Conservation (phyloP, 1,140 invertebrate species). For the Phenacoccus solenopsis region DNA sequence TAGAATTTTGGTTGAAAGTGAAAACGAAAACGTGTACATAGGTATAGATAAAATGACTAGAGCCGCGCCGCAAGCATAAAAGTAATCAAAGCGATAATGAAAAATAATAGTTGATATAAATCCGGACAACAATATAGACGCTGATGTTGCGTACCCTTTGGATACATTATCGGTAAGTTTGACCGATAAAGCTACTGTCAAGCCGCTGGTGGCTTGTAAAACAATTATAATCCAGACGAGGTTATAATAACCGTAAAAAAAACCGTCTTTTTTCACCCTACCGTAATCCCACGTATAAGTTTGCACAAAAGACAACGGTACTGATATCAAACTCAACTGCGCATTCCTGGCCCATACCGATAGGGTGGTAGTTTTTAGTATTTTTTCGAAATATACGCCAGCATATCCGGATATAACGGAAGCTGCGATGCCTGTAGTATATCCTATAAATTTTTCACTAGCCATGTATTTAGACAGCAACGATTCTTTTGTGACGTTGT, state of each 20-base stretch:
- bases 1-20: neutral
- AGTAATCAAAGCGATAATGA: neutral
- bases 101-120: neutral
- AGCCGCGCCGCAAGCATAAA: neutral
- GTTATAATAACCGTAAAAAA: neutral
- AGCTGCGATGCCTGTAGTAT: neutral
- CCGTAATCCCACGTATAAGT: neutral
- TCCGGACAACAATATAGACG: neutral
- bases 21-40: neutral
- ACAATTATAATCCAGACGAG: neutral
- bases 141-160: neutral
- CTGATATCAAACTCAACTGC: neutral
- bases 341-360: neutral
- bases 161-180: neutral
- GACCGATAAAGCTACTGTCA: neutral
- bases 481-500: neutral
- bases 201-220: neutral
- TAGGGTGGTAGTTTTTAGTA: neutral
- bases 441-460: neutral
- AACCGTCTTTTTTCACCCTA: neutral
- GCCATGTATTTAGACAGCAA: neutral
- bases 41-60: neutral
- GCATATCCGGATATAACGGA: neutral
- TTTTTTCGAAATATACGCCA: neutral
- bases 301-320: neutral